Conservation (phyloP, 2,797 vertebrate genomes). For the Myripristis murdjan region DNA sequence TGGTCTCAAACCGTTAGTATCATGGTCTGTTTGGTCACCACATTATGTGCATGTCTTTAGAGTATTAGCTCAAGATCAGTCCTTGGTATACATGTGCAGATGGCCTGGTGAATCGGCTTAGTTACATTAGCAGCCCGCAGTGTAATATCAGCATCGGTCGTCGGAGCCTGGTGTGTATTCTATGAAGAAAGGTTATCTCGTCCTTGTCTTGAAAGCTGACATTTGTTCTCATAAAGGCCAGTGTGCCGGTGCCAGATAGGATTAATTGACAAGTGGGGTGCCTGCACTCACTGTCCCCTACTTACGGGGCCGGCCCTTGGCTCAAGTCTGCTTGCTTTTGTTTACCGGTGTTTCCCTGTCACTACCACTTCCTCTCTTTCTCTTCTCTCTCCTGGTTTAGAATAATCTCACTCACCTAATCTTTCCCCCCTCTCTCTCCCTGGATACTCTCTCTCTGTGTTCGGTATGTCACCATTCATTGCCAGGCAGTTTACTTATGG, state of each 20-base stretch:
- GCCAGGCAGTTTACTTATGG: background rate
- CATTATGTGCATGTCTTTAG: background rate
- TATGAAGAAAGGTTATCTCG: slow-evolving; percentile 82
- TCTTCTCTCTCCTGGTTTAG: background rate
- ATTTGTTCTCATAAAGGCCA: slow-evolving; percentile 87
- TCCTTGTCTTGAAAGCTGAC: slow-evolving; percentile 85
- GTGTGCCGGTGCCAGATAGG: slow-evolving; percentile 76
- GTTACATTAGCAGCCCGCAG: slow-evolving; percentile 38
- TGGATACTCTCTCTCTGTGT: background rate
- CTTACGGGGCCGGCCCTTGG: slow-evolving; percentile 44
- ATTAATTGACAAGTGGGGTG: slow-evolving; percentile 80
- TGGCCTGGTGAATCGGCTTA: slow-evolving; percentile 37
- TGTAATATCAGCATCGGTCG: slow-evolving; percentile 54
- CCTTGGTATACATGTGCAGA: slow-evolving; percentile 27
- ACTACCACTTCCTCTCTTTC: slow-evolving; percentile 1
- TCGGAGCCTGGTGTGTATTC: slow-evolving; percentile 59
- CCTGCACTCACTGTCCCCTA: slow-evolving; percentile 48
- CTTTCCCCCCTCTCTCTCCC: slow-evolving; percentile 9
- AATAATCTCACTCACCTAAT: too few species aligned
- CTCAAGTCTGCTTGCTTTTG: slow-evolving; percentile 37
- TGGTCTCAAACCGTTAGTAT: background rate
- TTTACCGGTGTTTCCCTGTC: slow-evolving; percentile 24
- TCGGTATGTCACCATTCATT: background rate
- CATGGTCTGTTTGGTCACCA: background rate
- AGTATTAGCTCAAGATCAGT: slow-evolving; percentile 12